These are phyloP conservation scores for Xestia c-nigrum DNA, from an alignment of 2,888 invertebrate genomes.

Conservation along the genomic window DNA sequence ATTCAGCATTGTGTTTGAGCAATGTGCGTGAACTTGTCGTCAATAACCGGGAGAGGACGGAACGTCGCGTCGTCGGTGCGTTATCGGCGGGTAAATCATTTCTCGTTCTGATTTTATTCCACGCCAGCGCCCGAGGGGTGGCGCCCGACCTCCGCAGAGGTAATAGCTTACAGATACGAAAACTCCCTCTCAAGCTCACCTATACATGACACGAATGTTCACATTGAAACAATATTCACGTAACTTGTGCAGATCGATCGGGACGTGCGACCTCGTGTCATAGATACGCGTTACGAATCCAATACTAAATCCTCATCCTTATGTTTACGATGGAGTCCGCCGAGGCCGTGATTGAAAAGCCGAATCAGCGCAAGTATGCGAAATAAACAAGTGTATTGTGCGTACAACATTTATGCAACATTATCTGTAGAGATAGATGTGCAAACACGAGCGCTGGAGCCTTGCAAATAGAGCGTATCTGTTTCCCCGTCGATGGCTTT, in stretches of 20 bases:
- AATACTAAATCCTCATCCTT: conserved; percentile 73
- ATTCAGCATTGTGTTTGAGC: conserved; percentile 77
- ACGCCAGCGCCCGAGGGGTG: conserved; percentile 77
- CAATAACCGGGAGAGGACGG: conserved; percentile 74
- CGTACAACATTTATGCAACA: conserved; percentile 84
- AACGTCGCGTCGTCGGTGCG: conserved; percentile 74
- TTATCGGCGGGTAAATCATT: conserved; percentile 85
- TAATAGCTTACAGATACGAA: conserved; percentile 85
- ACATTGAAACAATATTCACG: conserved; percentile 86
- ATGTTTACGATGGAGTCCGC: conserved; percentile 70
- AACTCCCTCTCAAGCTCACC: conserved; percentile 78
- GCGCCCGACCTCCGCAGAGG: conserved; percentile 73
- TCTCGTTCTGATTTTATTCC: conserved; percentile 87
- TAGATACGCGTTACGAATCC: conserved; percentile 77
- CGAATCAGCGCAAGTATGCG: conserved; percentile 75
- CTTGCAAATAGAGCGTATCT: conserved; percentile 87
- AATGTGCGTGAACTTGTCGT: conserved; percentile 80
- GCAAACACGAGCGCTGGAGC: conserved; percentile 80
- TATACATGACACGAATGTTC: conserved; percentile 82
- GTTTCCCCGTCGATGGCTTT: conserved; percentile 88
- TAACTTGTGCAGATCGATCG: conserved; percentile 80
- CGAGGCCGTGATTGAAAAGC: conserved; percentile 79
- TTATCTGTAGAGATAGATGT: conserved; percentile 86
- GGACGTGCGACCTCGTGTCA: conserved; percentile 77
- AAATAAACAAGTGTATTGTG: conserved; percentile 79